Conservation (phyloP, 2,888 invertebrate genomes). For the Pseudanteris insignis region DNA sequence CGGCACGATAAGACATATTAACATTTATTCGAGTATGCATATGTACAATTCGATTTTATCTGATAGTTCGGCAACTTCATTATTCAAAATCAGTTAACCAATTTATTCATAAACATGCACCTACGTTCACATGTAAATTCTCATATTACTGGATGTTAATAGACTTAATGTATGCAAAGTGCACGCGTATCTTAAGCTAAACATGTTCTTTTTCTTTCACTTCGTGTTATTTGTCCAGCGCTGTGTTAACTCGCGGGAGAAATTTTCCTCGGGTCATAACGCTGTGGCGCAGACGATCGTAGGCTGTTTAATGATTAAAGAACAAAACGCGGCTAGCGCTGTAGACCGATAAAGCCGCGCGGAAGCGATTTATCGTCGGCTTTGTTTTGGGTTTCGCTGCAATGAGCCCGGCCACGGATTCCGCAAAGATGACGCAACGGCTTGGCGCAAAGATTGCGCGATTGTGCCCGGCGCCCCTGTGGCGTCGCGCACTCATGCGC, state of each 20-base stretch:
- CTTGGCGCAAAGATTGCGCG: conserved; percentile 19
- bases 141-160: too few relatives aligned
- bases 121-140: not conserved
- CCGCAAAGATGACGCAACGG: conserved; percentile 16
- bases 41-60: too few relatives aligned
- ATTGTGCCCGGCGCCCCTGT: conserved; percentile 14
- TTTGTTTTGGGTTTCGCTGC: conserved; percentile 1
- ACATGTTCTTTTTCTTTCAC: conserved; percentile 18
- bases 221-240: conserved; percentile 14
- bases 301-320: conserved; percentile 14
- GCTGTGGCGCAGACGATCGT: conserved; percentile 1
- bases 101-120: too few relatives aligned
- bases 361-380: not conserved
- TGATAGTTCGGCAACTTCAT: too few relatives aligned
- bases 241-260: conserved; percentile 14
- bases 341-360: not conserved
- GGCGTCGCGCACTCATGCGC: conserved; percentile 14
- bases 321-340: conserved; percentile 5
- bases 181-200: too few relatives aligned
- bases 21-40: too few relatives aligned
- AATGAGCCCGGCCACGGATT: conserved; percentile 1
- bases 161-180: too few relatives aligned
- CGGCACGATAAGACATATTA: too few relatives aligned
- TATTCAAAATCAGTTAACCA: too few relatives aligned
- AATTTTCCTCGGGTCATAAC: conserved; percentile 14